Evolutionary conservation across 2,797 vertebrate genomes (phyloP), one percentile per base, ranked within the genome.

Genomic region (Darevskia nairensis): DNA sequence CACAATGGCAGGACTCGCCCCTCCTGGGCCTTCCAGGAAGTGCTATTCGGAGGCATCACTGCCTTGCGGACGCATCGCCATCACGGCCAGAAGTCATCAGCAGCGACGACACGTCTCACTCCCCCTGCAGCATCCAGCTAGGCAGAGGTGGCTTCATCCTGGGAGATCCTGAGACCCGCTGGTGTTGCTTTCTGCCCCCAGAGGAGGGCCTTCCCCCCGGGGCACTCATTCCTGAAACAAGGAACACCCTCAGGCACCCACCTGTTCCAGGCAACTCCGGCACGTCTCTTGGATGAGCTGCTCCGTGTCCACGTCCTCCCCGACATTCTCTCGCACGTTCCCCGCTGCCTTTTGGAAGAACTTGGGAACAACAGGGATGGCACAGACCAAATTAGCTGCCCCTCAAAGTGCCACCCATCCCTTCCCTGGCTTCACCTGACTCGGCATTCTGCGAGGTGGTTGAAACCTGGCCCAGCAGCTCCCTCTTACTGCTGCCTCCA

Each of bases 271-370:
- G 91, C 98, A 98, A 93, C 97, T 99, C 89, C 98, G 96, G 90
- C 98, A 99, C 1, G 98, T 97, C 83, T 99, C 99, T 89, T 96
- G 98, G 94, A 99, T 98, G 86, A 99, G 97, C 90, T 98, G 98
- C 80, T 99, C 98, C 0, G 98, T 96, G 66, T 98, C 98, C 50
- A 99, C 96, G 0, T 99, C 98, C 1, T 98, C 98, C 0, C 98
- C 98, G 0, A 99, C 95, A 0, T 99, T 99, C 93, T 99, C 98
- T 1, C 98, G 98, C 84, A 99, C 98, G 0, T 99, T 99, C 80
- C 97, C 90, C 0, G 98, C 98, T 1, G 98, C 99, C 86, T 98
- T 99, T 92, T 99, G 98, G 93, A 99, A 98, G 90, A 99, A 99
- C 99, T 99, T 95, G 35, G 17, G 44, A 69, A 66, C 8, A 32